Base-by-base conservation (phyloP, 2,113 vertebrate genomes). In the Glareola pratincola region DNA sequence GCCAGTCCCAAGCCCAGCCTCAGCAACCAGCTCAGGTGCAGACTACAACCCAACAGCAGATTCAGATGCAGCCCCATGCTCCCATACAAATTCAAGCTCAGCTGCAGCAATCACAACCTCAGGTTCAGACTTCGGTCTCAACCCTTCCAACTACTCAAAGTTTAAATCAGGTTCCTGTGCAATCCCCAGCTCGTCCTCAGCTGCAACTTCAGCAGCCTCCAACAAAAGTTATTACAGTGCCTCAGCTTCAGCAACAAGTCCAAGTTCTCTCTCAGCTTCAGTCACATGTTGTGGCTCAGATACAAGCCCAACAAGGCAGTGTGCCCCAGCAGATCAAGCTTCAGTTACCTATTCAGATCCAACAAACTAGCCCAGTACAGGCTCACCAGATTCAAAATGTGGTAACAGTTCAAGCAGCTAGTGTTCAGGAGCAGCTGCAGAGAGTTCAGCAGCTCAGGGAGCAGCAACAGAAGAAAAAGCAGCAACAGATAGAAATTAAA, bases 391-490 rank as follows among this genome's bases (percentile, higher is more conserved):
- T 99, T 96, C 99, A 99, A 98, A 99, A 99, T 88, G 98, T 99
- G 98, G 99, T 99, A 89, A 98, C 99, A 79, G 99, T 99, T 96
- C 99, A 99, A 98, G 98, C 99, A 47, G 98, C 99, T 90, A 99
- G 98, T 59, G 99, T 99, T 80, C 99, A 99, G 97, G 99, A 99
- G 97, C 99, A 99, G 96, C 98, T 99, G 91, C 99, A 99, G 85
- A 98, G 99, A 97, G 99, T 99, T 97, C 99, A 99, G 98, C 99
- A 99, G 98, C 98, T 99, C 96, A 98, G 99, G 97, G 99, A 99
- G 60, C 99, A 99, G 97, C 99, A 99, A 84, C 99, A 99, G 96
- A 98, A 99, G 98, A 99, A 99, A 98, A 99, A 99, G 92, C 98
- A 98, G 97, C 98, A 98, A 88, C 98, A 99, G 60, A 99, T 99